Evolutionary conservation across 2,113 vertebrate species (phyloP).

Genomic region (Xerus inauris): DNA sequence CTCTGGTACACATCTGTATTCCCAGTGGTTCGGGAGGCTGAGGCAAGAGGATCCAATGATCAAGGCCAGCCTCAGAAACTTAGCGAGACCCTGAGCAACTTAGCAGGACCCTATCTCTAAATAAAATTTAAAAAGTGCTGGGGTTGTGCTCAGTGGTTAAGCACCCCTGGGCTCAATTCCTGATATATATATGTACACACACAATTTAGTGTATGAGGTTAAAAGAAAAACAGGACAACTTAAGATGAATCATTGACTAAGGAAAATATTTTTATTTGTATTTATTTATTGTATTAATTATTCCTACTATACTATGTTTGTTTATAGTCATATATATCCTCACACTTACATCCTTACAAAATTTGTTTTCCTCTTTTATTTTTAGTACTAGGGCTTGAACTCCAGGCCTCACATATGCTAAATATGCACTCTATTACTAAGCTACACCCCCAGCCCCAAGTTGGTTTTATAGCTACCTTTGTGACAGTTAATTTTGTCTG

Average conservation of each 20-base stretch:
- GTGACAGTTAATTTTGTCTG: neutral
- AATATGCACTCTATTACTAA: too few relatives aligned
- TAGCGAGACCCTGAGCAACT: too few relatives aligned
- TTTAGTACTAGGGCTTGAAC: neutral
- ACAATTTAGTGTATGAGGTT: neutral
- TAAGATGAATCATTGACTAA: neutral
- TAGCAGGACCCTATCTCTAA: too few relatives aligned
- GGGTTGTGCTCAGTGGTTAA: too few relatives aligned
- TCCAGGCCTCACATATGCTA: too few relatives aligned
- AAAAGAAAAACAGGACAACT: neutral
- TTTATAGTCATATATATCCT: too few relatives aligned
- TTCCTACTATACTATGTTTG: neutral
- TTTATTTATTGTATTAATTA: neutral
- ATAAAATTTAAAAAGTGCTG: too few relatives aligned
- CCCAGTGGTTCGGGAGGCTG: too few relatives aligned
- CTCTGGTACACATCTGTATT: too few relatives aligned
- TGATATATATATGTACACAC: neutral
- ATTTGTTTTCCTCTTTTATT: neutral
- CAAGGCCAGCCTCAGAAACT: too few relatives aligned
- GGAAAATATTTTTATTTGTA: neutral
- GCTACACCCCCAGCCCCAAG: neutral
- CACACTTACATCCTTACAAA: neutral
- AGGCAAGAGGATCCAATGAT: too few relatives aligned
- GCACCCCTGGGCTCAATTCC: too few relatives aligned
- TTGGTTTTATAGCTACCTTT: neutral